These are phyloP conservation scores for Lasioglossum figueresi DNA, from an alignment of 2,888 invertebrate genomes.

Conservation along the genomic window DNA sequence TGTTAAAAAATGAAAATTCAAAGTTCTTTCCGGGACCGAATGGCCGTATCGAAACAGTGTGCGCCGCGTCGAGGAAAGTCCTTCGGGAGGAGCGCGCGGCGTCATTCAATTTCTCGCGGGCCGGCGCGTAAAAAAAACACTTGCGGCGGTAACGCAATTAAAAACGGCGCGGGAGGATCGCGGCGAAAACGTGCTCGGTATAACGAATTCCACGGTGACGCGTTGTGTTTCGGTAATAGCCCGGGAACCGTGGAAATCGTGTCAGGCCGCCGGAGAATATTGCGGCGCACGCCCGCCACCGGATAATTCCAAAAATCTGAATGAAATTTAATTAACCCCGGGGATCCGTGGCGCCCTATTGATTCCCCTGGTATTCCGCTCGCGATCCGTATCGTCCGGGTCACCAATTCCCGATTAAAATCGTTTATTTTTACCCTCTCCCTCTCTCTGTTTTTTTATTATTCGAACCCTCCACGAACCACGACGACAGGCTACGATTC, in stretches of 20 bases:
- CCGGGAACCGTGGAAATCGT: constrained; percentile 61
- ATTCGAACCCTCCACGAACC: constrained; percentile 2
- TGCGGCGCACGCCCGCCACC: constrained; percentile 30
- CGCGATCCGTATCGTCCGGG: constrained; percentile 40
- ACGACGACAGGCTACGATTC: background rate
- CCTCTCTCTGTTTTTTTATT: background rate
- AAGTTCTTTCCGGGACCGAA: background rate
- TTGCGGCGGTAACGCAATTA: constrained; percentile 54
- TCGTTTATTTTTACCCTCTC: constrained; percentile 26
- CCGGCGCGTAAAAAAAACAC: constrained; percentile 42
- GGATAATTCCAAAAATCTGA: constrained; percentile 66
- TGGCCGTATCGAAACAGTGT: background rate
- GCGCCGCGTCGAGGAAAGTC: background rate
- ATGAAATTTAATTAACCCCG: constrained; percentile 68
- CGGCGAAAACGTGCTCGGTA: constrained; percentile 47
- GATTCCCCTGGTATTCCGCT: constrained; percentile 50
- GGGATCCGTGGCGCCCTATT: constrained; percentile 58
- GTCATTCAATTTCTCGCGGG: constrained; percentile 31
- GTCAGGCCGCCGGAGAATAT: constrained; percentile 51
- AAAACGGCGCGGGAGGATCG: constrained; percentile 39
- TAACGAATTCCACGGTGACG: constrained; percentile 55
- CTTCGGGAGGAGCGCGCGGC: background rate
- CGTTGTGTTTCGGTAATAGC: constrained; percentile 59
- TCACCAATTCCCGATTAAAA: constrained; percentile 50
- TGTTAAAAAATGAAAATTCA: background rate